Base-by-base conservation (phyloP, 2,797 vertebrate genomes). In the Echiichthys vipera region DNA sequence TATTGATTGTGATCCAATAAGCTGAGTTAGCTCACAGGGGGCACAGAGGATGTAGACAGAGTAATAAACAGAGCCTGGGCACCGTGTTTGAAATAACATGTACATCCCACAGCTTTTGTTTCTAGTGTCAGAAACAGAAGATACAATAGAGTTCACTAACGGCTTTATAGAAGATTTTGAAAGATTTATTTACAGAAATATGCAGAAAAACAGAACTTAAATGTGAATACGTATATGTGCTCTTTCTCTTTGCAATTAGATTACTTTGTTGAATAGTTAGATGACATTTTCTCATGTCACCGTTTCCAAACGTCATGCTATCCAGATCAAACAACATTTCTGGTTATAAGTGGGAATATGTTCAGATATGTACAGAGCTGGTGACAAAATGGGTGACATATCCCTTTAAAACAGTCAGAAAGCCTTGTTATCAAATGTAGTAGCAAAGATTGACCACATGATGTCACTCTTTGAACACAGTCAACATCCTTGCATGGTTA, bases 1-100 rank as follows among this genome's bases (percentile, higher is more conserved):
- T 85, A 82, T 80, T 80, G 69, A 85, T 73, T 77, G 61, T 72
- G 59, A 81, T 80, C 58, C 68, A 67, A 67, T 79, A 62, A 85
- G 37, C 50, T 74, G 54, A 78, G 57, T 69, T 77, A 37, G 68
- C 73, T 72, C 62, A 13, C 18, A 49, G 45, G 42, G 30, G 43
- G 14, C 53, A 57, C 46, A 50, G 40, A 54, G 34, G 25, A 66
- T 49, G 37, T 65, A 65, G 36, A 69, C 59, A 56, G 37, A 58
- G 43, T 63, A 56, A 77, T 64, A 65, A 68, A 56, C 58, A 39
- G 18, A 51, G 30, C 18, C 47, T 37, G n/a, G n/a, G n/a, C n/a
- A n/a, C n/a, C 13, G 10, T 22, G 56, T 18, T 66, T 50, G 24
- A 80, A 74, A 83, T 83, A 20, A 24, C 7, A 61, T 72, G 50